Conservation (phyloP, 2,888 invertebrate genomes). For the Ecliptopera silaceata region DNA sequence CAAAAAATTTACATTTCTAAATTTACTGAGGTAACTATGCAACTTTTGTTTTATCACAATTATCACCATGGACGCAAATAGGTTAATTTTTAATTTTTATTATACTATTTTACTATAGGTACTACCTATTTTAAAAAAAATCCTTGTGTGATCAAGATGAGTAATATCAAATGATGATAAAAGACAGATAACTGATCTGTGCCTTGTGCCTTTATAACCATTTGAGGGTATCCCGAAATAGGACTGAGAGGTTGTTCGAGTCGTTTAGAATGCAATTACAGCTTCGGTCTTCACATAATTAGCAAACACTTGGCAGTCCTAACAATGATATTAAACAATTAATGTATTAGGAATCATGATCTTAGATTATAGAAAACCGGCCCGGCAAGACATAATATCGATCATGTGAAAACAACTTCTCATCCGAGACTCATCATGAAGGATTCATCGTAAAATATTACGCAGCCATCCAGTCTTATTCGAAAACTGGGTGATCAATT, state of each 20-base stretch:
- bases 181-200: too few relatives aligned
- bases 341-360: slow-evolving; percentile 2
- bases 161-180: too few relatives aligned
- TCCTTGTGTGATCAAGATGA: too few relatives aligned
- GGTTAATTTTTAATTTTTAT: too few relatives aligned
- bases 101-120: too few relatives aligned
- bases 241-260: slow-evolving; percentile 15
- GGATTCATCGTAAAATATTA: slow-evolving; percentile 5
- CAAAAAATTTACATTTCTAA: too few relatives aligned
- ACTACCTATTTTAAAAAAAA: too few relatives aligned
- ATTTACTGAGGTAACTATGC: too few relatives aligned
- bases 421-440: background rate
- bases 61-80: too few relatives aligned
- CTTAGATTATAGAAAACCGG: slow-evolving; percentile 31
- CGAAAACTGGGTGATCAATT: slow-evolving; percentile 1
- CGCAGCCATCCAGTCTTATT: background rate
- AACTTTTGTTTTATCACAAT: too few relatives aligned
- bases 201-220: too few relatives aligned
- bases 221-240: slow-evolving; percentile 22
- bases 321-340: background rate
- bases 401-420: slow-evolving; percentile 54
- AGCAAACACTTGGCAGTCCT: background rate
- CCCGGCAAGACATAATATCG: slow-evolving; percentile 58
- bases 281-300: background rate
- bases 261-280: background rate